phyloP scores from a whole-genome alignment of 2,888 invertebrate genomes.

The Patella ulyssiponensis region DNA sequence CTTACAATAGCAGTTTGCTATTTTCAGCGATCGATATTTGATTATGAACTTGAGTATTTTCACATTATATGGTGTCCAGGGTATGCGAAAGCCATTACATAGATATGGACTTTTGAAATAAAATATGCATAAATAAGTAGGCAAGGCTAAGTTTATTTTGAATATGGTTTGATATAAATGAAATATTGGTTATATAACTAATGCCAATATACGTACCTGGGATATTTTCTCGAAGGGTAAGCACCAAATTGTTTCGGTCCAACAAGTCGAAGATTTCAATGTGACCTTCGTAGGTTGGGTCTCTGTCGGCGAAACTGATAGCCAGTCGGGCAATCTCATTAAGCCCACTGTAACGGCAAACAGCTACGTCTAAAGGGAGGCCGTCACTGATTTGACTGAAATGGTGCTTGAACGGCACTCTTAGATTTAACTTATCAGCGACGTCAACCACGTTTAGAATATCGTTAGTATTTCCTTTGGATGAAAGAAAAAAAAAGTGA shows the following conservation, averaged over 20 bases:
- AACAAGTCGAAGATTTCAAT: background rate
- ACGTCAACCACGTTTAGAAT: background rate
- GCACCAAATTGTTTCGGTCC: background rate
- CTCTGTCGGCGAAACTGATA: constrained; percentile 3
- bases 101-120: no score
- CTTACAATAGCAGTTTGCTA: no score
- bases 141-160: no score
- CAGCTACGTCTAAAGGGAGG: background rate
- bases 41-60: no score
- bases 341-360: background rate
- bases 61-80: no score
- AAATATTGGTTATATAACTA: no score
- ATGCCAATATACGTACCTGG: background rate
- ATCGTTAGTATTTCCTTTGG: background rate
- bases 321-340: background rate
- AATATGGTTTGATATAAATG: no score
- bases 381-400: background rate
- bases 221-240: background rate
- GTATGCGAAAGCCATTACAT: no score
- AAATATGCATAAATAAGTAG: no score
- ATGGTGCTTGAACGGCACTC: background rate
- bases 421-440: background rate
- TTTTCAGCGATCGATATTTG: no score
- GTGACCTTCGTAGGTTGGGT: background rate
- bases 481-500: no score